Conservation (phyloP, 2,797 vertebrate genomes). For the Linurgus olivaceus region DNA sequence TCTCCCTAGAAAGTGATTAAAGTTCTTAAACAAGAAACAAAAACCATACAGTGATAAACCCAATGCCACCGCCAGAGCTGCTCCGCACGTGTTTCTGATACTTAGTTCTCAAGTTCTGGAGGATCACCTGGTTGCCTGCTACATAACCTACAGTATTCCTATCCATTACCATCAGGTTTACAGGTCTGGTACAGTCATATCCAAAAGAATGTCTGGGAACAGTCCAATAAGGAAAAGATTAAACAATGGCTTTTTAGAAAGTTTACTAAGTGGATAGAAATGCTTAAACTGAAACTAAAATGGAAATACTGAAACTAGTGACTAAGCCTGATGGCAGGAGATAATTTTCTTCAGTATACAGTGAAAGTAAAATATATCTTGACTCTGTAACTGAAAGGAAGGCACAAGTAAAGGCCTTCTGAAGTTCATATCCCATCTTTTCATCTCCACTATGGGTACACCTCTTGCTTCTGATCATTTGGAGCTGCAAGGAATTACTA, state of each 20-base stretch:
- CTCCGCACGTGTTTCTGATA: conserved; percentile 84
- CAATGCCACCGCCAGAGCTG: conserved; percentile 84
- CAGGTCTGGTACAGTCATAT: conserved; percentile 85
- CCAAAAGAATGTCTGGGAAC: conserved; percentile 89
- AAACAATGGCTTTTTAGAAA: not conserved
- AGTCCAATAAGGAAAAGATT: conserved; percentile 70
- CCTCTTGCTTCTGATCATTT: not conserved
- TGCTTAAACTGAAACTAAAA: not conserved
- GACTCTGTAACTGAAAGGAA: not conserved
- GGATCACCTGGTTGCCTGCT: conserved; percentile 86
- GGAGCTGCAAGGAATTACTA: not conserved
- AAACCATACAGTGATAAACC: conserved; percentile 81
- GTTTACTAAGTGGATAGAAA: not conserved
- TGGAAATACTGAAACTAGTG: not conserved
- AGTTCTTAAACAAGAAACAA: not conserved
- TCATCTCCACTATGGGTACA: not conserved
- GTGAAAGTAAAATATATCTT: not conserved
- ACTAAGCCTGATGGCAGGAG: not conserved
- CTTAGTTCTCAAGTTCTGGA: conserved; percentile 80
- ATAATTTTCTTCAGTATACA: not conserved
- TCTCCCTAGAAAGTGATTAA: not conserved
- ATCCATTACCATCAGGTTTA: conserved; percentile 87
- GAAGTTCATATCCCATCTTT: not conserved
- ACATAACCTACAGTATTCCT: conserved; percentile 81
- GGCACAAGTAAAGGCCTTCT: not conserved